phyloP scores from a whole-genome alignment of 2,888 invertebrate genomes.

The Diadromus collaris region DNA sequence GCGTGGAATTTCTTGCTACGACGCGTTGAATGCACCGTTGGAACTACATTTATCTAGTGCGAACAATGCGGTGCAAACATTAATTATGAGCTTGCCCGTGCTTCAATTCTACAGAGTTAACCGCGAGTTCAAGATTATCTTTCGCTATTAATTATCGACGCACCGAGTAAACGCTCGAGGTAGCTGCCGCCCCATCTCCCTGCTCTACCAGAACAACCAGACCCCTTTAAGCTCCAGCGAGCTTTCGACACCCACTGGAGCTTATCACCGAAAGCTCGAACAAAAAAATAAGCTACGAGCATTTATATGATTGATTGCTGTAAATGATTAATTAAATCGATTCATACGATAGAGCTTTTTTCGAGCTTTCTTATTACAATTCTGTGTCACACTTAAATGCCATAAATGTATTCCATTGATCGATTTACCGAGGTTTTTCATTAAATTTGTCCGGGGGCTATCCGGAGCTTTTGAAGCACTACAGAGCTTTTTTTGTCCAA shows the following conservation, averaged over 20 bases:
- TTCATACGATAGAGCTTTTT: background rate
- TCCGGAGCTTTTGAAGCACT: background rate
- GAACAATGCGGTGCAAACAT: background rate
- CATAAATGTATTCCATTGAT: background rate
- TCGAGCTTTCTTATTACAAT: background rate
- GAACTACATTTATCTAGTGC: constrained; percentile 1
- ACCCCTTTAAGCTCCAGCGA: constrained; percentile 2
- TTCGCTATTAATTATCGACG: constrained; percentile 45
- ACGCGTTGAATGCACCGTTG: background rate
- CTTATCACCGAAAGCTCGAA: constrained; percentile 14
- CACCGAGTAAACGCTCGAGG: constrained; percentile 13
- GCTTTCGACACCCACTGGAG: constrained; percentile 21
- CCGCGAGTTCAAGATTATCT: constrained; percentile 36
- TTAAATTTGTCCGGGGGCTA: background rate
- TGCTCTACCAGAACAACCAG: background rate
- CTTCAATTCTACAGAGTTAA: background rate
- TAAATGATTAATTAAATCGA: background rate
- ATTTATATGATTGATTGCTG: background rate
- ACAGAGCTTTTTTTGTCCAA: background rate
- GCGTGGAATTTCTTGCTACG: background rate
- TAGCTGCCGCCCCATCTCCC: background rate
- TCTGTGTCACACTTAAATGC: background rate
- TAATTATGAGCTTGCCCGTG: background rate
- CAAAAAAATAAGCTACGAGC: background rate
- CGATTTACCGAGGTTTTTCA: background rate